A percentile compares a stretch with the other conserved stretches of the same genome.
phyloP scores from a whole-genome alignment of 2,888 invertebrate genomes.

The Epiblema foenella region DNA sequence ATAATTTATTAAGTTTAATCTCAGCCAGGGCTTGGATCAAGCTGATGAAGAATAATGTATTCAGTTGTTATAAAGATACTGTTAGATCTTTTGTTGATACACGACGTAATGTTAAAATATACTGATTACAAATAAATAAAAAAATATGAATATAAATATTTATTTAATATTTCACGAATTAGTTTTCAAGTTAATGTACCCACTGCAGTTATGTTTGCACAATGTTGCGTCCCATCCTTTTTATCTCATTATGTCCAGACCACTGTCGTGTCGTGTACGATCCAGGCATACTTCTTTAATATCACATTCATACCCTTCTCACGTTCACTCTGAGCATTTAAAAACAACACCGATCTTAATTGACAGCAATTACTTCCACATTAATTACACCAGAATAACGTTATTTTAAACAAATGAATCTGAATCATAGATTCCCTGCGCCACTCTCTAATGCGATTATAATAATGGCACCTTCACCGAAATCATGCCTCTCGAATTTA shows the following conservation, averaged over 20 bases:
- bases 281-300: constrained; percentile 30
- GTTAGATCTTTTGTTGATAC: neutral
- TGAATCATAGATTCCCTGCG: constrained; percentile 23
- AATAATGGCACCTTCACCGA: constrained; percentile 30
- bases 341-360: constrained; percentile 37
- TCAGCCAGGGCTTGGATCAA: no score
- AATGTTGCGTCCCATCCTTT: neutral
- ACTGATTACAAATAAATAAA: neutral
- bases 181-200: neutral
- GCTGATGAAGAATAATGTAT: no score
- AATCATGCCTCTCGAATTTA: constrained; percentile 14
- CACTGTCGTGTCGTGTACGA: constrained; percentile 11
- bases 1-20: no score
- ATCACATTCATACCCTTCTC: constrained; percentile 46
- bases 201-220: neutral
- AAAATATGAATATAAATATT: no score
- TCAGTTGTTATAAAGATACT: neutral
- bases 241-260: constrained; percentile 17
- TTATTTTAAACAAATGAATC: constrained; percentile 32
- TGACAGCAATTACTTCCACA: constrained; percentile 36
- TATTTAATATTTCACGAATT: neutral
- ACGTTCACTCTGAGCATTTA: constrained; percentile 24
- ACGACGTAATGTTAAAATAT: neutral
- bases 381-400: constrained; percentile 29
- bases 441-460: constrained; percentile 42